Conservation (phyloP, 2,113 vertebrate species). For the Prietella phreatophila region DNA sequence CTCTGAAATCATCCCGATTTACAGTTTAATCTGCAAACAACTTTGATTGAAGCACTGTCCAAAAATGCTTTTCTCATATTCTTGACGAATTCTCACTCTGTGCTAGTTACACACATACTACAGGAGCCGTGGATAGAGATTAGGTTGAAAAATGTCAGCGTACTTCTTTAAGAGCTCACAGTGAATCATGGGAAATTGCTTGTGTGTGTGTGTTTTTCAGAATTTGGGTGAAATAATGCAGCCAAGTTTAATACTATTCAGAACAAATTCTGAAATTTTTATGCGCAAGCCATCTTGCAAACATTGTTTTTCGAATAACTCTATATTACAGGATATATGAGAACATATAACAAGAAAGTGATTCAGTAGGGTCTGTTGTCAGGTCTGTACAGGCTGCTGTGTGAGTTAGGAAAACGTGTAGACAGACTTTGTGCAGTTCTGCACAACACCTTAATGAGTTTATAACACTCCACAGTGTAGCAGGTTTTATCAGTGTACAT, state of each 20-base stretch:
- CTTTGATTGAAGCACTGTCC: background rate
- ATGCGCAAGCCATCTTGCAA: slow-evolving; percentile 15
- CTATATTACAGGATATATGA: slow-evolving; percentile 29
- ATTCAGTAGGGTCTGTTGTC: slow-evolving; percentile 13
- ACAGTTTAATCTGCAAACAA: background rate
- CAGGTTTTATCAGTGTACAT: slow-evolving; percentile 58
- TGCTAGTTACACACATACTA: background rate
- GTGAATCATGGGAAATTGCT: background rate
- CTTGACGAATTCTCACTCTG: background rate
- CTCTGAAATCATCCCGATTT: background rate
- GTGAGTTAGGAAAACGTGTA: background rate
- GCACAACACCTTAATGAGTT: slow-evolving; percentile 50
- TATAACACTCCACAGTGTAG: slow-evolving; percentile 49
- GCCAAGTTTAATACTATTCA: slow-evolving; percentile 44
- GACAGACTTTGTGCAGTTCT: slow-evolving; percentile 18
- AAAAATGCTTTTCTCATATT: background rate
- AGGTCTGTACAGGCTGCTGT: slow-evolving; percentile 10
- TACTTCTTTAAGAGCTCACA: background rate
- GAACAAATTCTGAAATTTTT: slow-evolving; percentile 15
- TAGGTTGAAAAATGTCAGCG: background rate
- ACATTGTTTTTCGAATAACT: background rate
- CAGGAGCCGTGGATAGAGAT: background rate
- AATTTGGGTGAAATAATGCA: slow-evolving; percentile 38
- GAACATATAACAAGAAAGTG: slow-evolving; percentile 3
- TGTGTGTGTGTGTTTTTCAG: slow-evolving; percentile 5